Evolutionary conservation across 2,888 invertebrate species (phyloP).

Genomic region (Hyles lineata): DNA sequence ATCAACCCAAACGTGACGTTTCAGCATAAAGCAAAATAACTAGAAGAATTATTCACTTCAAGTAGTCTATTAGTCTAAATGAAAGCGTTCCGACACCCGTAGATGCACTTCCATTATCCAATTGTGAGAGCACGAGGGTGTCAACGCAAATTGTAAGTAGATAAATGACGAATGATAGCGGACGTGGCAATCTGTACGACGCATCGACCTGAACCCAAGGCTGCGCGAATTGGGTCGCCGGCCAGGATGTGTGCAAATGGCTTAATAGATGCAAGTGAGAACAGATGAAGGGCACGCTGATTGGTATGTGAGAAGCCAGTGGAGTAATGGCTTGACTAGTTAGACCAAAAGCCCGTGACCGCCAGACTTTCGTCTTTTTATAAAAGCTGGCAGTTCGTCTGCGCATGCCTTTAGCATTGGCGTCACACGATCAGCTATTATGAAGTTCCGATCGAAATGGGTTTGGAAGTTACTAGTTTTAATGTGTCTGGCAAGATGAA

Average conservation of each 20-base stretch:
- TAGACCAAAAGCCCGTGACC: too few relatives aligned
- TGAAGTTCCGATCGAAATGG: too few relatives aligned
- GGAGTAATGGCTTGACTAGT: not conserved
- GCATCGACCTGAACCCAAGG: conserved; percentile 11
- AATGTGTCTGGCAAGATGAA: too few relatives aligned
- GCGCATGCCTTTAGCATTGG: too few relatives aligned
- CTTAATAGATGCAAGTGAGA: not conserved
- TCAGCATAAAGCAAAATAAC: too few relatives aligned
- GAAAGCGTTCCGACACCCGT: not conserved
- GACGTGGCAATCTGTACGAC: conserved; percentile 7
- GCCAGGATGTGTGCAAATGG: not conserved
- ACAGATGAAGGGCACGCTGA: conserved; percentile 1
- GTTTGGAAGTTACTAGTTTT: too few relatives aligned
- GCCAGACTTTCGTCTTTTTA: too few relatives aligned
- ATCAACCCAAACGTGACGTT: too few relatives aligned
- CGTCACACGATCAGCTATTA: too few relatives aligned
- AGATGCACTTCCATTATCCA: conserved; percentile 18
- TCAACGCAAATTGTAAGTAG: conserved; percentile 7
- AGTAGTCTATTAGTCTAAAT: not conserved
- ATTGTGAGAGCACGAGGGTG: conserved; percentile 8
- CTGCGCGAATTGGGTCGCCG: conserved; percentile 9
- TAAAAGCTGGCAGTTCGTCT: too few relatives aligned
- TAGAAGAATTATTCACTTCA: too few relatives aligned
- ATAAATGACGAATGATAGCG: conserved; percentile 15
- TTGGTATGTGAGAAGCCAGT: not conserved